phyloP scores from a whole-genome alignment of 2,797 vertebrate genomes.

The Anguilla pacifica region DNA sequence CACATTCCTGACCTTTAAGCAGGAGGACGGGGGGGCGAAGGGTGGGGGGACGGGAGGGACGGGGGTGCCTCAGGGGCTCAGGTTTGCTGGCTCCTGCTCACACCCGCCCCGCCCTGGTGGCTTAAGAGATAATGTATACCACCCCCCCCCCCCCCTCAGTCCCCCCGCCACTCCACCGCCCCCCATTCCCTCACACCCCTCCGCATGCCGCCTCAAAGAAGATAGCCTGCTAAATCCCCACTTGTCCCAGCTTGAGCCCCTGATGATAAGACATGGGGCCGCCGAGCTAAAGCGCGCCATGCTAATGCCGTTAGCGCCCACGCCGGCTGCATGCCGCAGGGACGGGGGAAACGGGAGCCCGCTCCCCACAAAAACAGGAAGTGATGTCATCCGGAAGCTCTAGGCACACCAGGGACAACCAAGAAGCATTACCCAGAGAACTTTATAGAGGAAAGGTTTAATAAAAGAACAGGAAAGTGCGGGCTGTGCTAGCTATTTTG shows the following conservation, averaged over 20 bases:
- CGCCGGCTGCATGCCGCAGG: background rate
- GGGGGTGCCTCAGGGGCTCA: background rate
- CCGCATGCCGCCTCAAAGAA: background rate
- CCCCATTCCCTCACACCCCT: background rate
- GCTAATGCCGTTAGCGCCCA: background rate
- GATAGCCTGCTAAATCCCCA: conserved; percentile 8
- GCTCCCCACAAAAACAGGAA: background rate
- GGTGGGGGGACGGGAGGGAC: background rate
- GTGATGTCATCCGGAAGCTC: background rate
- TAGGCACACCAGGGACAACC: background rate
- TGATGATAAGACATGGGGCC: background rate
- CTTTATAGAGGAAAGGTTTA: background rate
- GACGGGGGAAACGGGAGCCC: background rate
- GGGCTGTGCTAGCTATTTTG: background rate
- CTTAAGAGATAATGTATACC: background rate
- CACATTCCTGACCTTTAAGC: background rate
- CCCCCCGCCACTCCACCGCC: background rate
- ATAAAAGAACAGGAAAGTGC: background rate
- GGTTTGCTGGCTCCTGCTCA: background rate
- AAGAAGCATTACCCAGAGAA: background rate
- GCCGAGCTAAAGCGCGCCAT: background rate
- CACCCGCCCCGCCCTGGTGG: background rate
- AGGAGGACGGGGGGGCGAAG: background rate
- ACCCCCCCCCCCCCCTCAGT: background rate
- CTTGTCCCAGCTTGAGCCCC: background rate